Evolutionary conservation across 1,140 invertebrate species (phyloP).

Genomic region (Probaryconus sp.): DNA sequence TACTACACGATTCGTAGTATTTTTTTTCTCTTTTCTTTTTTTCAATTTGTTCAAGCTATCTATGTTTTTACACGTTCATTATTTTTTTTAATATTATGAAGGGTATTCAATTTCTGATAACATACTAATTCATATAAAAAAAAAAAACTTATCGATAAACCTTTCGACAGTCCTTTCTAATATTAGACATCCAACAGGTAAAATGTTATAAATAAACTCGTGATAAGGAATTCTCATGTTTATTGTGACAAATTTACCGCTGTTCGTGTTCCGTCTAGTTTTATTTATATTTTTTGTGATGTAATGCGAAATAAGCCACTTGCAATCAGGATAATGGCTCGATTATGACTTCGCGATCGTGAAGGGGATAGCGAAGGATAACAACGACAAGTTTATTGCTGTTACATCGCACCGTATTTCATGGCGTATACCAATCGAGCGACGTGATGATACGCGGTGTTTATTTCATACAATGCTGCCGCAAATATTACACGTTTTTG

Average conservation of each 20-base stretch:
- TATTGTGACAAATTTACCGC: conserved; percentile 33
- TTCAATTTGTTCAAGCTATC: no score
- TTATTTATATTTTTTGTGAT: conserved; percentile 24
- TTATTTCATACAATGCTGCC: conserved; percentile 26
- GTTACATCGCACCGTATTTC: conserved; percentile 29
- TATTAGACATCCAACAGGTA: no score
- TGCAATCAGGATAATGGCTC: conserved; percentile 52
- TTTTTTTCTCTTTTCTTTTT: no score
- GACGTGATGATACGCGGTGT: conserved; percentile 13
- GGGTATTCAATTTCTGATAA: background rate
- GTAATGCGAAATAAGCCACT: conserved; percentile 39
- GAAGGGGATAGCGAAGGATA: conserved; percentile 22
- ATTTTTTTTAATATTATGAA: background rate
- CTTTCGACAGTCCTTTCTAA: no score
- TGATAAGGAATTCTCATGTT: conserved; percentile 23
- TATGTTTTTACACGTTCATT: background rate
- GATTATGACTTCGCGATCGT: conserved; percentile 31
- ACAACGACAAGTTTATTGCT: conserved; percentile 46
- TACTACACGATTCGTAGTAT: conserved; percentile 17
- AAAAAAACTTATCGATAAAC: no score
- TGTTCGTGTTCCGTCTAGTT: background rate
- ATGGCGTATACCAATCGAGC: conserved; percentile 16
- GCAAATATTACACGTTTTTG: conserved; percentile 8
- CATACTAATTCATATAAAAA: no score
- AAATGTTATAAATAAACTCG: conserved; percentile 22